phyloP scores from a whole-genome alignment of 2,113 vertebrate genomes.

The Embiotoca jacksoni region DNA sequence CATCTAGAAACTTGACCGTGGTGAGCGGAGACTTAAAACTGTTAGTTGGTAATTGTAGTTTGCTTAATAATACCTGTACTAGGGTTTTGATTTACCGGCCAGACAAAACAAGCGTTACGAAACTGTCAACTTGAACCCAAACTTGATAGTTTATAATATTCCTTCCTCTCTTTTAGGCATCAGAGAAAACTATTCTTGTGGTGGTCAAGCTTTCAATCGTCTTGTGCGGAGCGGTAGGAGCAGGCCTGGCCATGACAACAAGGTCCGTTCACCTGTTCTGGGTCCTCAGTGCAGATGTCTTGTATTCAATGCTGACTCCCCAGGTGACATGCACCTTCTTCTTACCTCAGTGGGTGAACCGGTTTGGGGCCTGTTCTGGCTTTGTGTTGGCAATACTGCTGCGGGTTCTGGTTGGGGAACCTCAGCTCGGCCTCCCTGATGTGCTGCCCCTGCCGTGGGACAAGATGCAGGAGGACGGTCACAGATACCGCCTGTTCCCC shows the following conservation, averaged over 20 bases:
- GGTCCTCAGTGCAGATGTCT: slow-evolving; percentile 81
- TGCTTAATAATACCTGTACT: no score
- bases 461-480: slow-evolving; percentile 32
- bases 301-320: slow-evolving; percentile 80
- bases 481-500: slow-evolving; percentile 31
- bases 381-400: slow-evolving; percentile 42
- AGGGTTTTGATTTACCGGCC: no score
- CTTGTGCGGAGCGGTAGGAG: slow-evolving; percentile 71
- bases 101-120: no score
- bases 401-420: slow-evolving; percentile 49
- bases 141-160: no score
- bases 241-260: slow-evolving; percentile 71
- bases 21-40: no score
- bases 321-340: slow-evolving; percentile 81
- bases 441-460: slow-evolving; percentile 56
- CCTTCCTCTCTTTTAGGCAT: slow-evolving; percentile 72
- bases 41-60: no score
- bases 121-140: no score
- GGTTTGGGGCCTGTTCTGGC: slow-evolving; percentile 75
- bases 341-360: slow-evolving; percentile 72
- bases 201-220: slow-evolving; percentile 77
- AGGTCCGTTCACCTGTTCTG: slow-evolving; percentile 75
- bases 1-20: no score
- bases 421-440: slow-evolving; percentile 31
- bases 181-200: slow-evolving; percentile 76